Percentiles rank a stretch among this genome's conserved stretches.
phyloP scores from a whole-genome alignment of 2,113 vertebrate genomes.

The Okapia johnstoni region DNA sequence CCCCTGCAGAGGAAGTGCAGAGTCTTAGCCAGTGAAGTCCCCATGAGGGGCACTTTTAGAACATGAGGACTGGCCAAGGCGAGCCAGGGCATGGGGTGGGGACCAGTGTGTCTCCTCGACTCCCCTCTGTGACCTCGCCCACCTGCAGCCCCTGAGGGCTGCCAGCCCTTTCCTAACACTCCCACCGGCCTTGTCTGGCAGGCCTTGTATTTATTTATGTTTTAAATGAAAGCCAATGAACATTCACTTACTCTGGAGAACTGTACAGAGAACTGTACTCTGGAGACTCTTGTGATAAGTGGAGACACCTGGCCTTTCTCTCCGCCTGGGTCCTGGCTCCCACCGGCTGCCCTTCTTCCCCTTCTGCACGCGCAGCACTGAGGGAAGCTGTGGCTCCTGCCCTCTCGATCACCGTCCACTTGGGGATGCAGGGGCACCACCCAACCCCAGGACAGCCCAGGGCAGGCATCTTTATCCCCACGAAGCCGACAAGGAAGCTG shows the following conservation, averaged over 20 bases:
- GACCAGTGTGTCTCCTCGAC: not conserved
- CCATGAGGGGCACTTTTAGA: not conserved
- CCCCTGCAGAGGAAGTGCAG: not conserved
- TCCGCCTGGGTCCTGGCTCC: not conserved
- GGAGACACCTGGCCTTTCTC: not conserved
- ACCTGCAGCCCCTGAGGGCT: not conserved
- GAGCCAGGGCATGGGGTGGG: not conserved
- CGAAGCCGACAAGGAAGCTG: not conserved
- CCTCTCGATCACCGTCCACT: accelerated
- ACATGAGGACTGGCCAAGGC: accelerated
- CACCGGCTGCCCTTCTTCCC: accelerated
- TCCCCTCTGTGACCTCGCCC: not conserved
- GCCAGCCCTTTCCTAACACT: not conserved
- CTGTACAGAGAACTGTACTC: accelerated
- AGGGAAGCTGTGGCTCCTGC: not conserved
- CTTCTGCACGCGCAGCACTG: accelerated
- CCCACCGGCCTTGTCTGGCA: not conserved
- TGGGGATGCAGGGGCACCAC: not conserved
- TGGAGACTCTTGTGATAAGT: not conserved
- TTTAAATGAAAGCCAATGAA: not conserved
- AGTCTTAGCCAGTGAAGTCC: not conserved
- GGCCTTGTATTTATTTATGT: not conserved
- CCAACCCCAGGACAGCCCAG: not conserved
- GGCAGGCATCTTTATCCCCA: not conserved
- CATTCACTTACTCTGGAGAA: not conserved